Evolutionary conservation across 2,888 invertebrate species (phyloP).

Genomic region (Himalopsyche tibetana): DNA sequence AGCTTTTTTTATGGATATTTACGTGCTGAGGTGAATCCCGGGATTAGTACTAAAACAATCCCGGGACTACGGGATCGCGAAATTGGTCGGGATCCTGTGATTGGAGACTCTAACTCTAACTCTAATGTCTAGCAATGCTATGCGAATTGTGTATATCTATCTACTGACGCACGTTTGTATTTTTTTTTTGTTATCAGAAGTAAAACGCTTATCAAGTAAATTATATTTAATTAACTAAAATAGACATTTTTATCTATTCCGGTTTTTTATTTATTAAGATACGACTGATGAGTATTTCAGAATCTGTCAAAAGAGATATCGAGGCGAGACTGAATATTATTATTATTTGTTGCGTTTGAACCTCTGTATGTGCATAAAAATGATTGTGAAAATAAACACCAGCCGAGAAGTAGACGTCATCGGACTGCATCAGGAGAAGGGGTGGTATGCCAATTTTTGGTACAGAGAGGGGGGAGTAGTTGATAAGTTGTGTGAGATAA

Average conservation of each 20-base stretch:
- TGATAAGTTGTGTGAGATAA: slow-evolving; percentile 14
- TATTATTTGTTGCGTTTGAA: slow-evolving; percentile 3
- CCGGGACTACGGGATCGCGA: no score
- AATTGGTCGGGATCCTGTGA: no score
- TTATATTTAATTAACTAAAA: neutral
- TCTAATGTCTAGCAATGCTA: no score
- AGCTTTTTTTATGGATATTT: no score
- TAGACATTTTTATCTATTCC: neutral
- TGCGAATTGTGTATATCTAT: no score
- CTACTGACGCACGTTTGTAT: no score
- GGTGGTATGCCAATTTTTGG: slow-evolving; percentile 1
- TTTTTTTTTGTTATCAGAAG: neutral
- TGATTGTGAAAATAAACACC: neutral
- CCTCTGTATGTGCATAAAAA: neutral
- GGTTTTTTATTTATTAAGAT: neutral
- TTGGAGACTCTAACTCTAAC: no score
- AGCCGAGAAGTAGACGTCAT: neutral
- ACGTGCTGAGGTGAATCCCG: no score
- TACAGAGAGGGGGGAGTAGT: neutral
- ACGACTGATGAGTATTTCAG: neutral
- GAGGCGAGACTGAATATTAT: neutral
- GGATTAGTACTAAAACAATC: no score
- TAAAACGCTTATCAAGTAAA: neutral
- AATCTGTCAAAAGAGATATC: neutral
- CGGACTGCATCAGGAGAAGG: slow-evolving; percentile 5